Conservation (phyloP, 2,113 vertebrate species). For the Larimichthys crocea region DNA sequence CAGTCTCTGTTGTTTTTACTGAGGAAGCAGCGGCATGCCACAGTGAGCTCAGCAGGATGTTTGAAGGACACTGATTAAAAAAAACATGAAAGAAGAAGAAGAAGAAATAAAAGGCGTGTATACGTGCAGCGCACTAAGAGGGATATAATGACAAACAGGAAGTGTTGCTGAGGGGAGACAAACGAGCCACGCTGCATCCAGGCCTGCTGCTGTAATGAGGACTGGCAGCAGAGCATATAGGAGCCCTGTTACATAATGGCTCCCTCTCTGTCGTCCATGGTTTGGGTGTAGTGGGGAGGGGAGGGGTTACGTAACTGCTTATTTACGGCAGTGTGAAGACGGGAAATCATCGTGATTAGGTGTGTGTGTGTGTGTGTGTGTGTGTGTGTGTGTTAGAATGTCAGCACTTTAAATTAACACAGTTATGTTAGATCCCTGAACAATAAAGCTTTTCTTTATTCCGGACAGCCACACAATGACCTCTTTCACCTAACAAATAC, state of each 20-base stretch:
- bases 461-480: not conserved
- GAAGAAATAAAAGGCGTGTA: not conserved
- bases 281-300: conserved; percentile 12
- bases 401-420: not conserved
- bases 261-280: conserved; percentile 41
- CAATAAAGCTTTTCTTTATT: not conserved
- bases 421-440: not conserved
- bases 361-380: not conserved
- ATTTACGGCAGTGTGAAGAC: conserved; percentile 56
- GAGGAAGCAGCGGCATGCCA: not conserved
- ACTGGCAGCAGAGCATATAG: conserved; percentile 59
- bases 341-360: conserved; percentile 44
- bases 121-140: conserved; percentile 16
- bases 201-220: conserved; percentile 52
- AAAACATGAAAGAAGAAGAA: not conserved
- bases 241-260: conserved; percentile 62
- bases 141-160: not conserved
- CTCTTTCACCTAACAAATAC: not conserved
- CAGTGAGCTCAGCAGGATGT: not conserved
- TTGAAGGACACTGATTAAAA: not conserved
- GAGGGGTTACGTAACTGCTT: conserved; percentile 73
- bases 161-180: conserved; percentile 62
- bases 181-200: conserved; percentile 35
- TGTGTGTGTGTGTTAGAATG: conserved; percentile 33
- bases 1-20: not conserved